A percentile compares a stretch with the other conserved stretches of the same genome.
phyloP scores from a whole-genome alignment of 2,113 vertebrate species.

The Motacilla tschutschensis region DNA sequence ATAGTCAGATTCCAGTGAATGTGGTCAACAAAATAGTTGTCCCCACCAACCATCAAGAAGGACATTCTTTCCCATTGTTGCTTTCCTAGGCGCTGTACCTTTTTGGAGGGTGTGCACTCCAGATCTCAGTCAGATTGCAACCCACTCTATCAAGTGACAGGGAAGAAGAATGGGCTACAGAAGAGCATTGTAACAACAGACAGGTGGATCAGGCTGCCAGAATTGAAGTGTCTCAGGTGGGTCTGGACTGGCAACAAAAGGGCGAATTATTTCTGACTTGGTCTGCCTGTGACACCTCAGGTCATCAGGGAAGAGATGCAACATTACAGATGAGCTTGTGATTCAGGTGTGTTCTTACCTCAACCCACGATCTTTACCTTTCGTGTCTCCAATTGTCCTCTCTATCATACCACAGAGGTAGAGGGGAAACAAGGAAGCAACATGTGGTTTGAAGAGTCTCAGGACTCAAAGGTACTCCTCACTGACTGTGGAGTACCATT shows the following conservation, averaged over 20 bases:
- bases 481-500: not conserved
- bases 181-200: not conserved
- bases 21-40: not conserved
- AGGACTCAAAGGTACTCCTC: too few relatives aligned
- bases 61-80: not conserved
- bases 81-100: rapidly evolving
- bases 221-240: too few relatives aligned
- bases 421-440: not conserved
- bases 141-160: not conserved
- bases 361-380: not conserved
- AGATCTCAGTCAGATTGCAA: not conserved
- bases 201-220: not conserved
- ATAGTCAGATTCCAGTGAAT: rapidly evolving
- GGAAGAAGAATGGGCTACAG: not conserved
- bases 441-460: not conserved
- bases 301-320: not conserved
- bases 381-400: not conserved
- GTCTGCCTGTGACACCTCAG: not conserved
- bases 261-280: not conserved
- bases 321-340: not conserved
- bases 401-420: too few relatives aligned
- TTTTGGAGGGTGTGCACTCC: not conserved
- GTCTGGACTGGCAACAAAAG: not conserved
- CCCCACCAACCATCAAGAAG: not conserved
- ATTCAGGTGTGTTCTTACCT: not conserved